Conservation (phyloP, 2,797 vertebrate species). For the Lindbergichthys nudifrons region DNA sequence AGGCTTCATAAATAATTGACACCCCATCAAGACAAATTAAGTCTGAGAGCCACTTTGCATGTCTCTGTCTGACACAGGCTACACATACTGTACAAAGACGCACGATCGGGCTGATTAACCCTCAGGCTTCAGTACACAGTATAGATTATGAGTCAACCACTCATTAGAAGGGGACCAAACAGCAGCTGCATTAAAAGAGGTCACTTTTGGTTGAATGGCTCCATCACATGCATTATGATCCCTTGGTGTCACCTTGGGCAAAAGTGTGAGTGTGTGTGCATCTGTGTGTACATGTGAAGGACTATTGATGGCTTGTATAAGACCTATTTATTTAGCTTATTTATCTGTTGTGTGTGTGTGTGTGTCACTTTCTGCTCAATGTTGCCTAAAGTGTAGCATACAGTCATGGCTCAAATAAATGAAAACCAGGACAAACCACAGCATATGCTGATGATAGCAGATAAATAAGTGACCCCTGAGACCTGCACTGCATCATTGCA, state of each 20-base stretch:
- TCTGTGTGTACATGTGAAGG: not conserved
- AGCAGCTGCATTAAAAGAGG: conserved; percentile 64
- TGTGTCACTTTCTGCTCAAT: no score
- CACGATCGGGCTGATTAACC: conserved; percentile 57
- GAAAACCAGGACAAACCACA: no score
- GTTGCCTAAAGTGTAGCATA: no score
- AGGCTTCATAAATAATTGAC: conserved; percentile 59
- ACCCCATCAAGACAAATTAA: conserved; percentile 52
- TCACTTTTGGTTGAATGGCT: conserved; percentile 61
- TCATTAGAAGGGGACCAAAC: conserved; percentile 65
- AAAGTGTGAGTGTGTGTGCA: not conserved
- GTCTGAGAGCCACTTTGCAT: conserved; percentile 52
- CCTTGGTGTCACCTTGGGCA: conserved; percentile 41
- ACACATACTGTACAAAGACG: conserved; percentile 27
- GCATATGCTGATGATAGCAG: not conserved
- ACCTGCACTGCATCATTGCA: not conserved
- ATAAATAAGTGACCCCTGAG: not conserved
- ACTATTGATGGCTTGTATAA: conserved; percentile 29
- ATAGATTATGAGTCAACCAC: conserved; percentile 72
- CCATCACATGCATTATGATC: conserved; percentile 51
- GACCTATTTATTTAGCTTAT: conserved; percentile 18
- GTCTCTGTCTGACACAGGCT: conserved; percentile 32
- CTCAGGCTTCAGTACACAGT: conserved; percentile 56
- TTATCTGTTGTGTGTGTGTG: no score
- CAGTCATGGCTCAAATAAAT: no score